Evolutionary conservation across 1,140 invertebrate species (phyloP).

Genomic region (Aphelinus certus): DNA sequence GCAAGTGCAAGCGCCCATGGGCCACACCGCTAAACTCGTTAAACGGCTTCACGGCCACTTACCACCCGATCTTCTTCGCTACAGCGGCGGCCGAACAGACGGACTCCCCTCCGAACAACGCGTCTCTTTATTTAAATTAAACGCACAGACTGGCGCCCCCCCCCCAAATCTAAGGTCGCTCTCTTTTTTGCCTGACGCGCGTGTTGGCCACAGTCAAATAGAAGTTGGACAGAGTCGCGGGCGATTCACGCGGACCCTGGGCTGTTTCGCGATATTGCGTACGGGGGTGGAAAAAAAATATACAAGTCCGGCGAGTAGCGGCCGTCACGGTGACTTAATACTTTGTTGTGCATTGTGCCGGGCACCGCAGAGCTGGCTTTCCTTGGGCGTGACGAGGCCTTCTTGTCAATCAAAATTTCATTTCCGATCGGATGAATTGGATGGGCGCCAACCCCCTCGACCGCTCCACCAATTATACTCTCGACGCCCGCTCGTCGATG

Average conservation of each 20-base stretch:
- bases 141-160: background rate
- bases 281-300: too few relatives aligned
- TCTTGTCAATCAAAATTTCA: conserved; percentile 59
- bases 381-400: conserved; percentile 52
- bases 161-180: too few relatives aligned
- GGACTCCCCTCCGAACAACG: background rate
- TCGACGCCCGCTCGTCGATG: background rate
- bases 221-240: too few relatives aligned
- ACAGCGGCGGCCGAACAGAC: background rate
- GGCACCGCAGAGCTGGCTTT: conserved; percentile 48
- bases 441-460: conserved; percentile 35
- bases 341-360: conserved; percentile 39
- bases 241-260: too few relatives aligned
- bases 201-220: too few relatives aligned
- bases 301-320: background rate
- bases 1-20: background rate
- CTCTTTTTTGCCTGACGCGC: too few relatives aligned
- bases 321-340: too few relatives aligned
- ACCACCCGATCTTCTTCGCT: background rate
- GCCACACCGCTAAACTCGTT: conserved; percentile 1
- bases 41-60: conserved; percentile 8
- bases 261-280: too few relatives aligned
- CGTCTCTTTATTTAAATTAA: conserved; percentile 6
- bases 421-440: conserved; percentile 56
- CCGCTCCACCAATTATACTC: conserved; percentile 26